Evolutionary conservation across 1,140 invertebrate species (phyloP).

Genomic region (Drosophila mayri): DNA sequence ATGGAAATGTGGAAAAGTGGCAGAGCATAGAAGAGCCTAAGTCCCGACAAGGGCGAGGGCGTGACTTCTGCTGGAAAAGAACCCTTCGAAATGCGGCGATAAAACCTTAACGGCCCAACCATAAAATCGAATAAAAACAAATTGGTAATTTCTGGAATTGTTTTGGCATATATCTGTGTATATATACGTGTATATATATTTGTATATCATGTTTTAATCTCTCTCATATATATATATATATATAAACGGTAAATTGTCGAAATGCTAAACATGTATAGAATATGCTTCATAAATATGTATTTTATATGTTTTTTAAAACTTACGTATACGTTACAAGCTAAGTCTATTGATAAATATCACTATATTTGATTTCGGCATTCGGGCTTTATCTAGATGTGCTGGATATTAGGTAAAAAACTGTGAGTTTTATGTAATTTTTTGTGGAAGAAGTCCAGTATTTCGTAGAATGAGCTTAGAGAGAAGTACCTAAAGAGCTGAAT

Average conservation of each 20-base stretch:
- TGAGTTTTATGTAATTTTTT: constrained; percentile 30
- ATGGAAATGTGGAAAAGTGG: constrained; percentile 35
- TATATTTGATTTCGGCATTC: constrained; percentile 80
- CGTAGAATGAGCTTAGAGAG: constrained; percentile 39
- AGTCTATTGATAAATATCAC: constrained; percentile 79
- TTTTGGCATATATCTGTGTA: constrained; percentile 56
- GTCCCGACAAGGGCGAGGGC: constrained; percentile 7
- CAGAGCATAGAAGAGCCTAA: not conserved
- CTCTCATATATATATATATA: constrained; percentile 34
- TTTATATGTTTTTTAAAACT: constrained; percentile 22
- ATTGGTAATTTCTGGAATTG: constrained; percentile 48
- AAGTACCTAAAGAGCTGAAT: constrained; percentile 37
- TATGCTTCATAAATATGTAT: constrained; percentile 59
- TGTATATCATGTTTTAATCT: constrained; percentile 49
- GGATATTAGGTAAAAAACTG: constrained; percentile 6
- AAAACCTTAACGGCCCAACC: constrained; percentile 39
- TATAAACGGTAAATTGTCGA: constrained; percentile 61
- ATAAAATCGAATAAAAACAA: constrained; percentile 52
- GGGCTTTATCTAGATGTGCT: constrained; percentile 54
- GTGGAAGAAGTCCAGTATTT: constrained; percentile 41
- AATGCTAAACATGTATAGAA: constrained; percentile 45
- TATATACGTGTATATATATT: constrained; percentile 40
- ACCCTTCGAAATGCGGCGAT: constrained; percentile 35
- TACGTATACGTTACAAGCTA: constrained; percentile 51
- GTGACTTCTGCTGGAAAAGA: constrained; percentile 34